Evolutionary conservation across 2,797 vertebrate genomes (phyloP), one percentile per base, ranked within the genome.

Genomic region (Megalops cyprinoides): DNA sequence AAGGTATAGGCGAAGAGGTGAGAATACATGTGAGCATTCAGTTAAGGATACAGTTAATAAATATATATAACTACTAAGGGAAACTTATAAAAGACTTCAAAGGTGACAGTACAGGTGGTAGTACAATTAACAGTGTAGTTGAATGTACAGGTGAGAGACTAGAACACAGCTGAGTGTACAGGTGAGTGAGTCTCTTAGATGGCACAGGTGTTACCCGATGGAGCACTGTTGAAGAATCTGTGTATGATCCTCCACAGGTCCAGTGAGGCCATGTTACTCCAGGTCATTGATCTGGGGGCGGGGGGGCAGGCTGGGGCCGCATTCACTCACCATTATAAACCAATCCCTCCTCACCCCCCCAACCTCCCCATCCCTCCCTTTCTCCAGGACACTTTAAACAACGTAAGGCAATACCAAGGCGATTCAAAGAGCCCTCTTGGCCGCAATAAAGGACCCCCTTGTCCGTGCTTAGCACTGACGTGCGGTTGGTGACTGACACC

Each of bases 311-410:
- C n/a, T n/a, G n/a, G 44, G 10, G 53, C 76, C 78, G 76, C 31
- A 75, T 42, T 80, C 10, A 37, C 28, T 58, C 51, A 80, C 4
- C 28, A 18, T 65, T 65, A 37, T 20, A 65, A n/a, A n/a, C 58
- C 53, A 18, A 55, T 23, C 53, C 10, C 56, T 25, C 55, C 55
- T 23, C 10, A 58, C 55, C 51, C 76, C 44, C 81, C 15, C 23
- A 31, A 77, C 87, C 84, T 56, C 82, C 79, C 85, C 88, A 87
- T 84, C 20, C 53, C 49, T 15, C 28, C 18, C 37, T 28, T 84
- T 65, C 82, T 84, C 84, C 83, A 81, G 76, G 83, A 82, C 82
- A 86, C 86, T n/a, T 78, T 78, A 82, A 58, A 69, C 53, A 58
- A 77, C 25, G 67, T 82, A 78, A 82, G 71, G 67, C 67, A 78